Percentiles rank a stretch among this genome's conserved stretches.
phyloP scores from a whole-genome alignment of 2,888 invertebrate species.

The Thymelicus lineola region DNA sequence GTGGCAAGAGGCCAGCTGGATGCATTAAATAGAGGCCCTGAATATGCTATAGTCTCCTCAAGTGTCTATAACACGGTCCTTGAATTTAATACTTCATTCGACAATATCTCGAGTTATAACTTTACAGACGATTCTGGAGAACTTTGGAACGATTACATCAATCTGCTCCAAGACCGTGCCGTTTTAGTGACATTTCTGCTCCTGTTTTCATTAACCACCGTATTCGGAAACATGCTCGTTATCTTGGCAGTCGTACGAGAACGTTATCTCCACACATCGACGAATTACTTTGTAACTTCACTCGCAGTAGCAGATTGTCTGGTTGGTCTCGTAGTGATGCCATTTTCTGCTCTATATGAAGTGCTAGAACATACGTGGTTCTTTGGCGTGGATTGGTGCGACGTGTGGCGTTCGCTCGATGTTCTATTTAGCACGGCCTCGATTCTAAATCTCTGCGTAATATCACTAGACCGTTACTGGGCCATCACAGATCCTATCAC shows the following conservation, averaged over 20 bases:
- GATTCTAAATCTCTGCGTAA: slow-evolving; percentile 98
- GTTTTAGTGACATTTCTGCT: slow-evolving; percentile 92
- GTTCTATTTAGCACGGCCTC: slow-evolving; percentile 99
- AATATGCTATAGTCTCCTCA: slow-evolving; percentile 61
- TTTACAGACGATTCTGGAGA: slow-evolving; percentile 60
- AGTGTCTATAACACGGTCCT: slow-evolving; percentile 61
- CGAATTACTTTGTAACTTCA: slow-evolving; percentile 98
- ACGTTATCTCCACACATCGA: slow-evolving; percentile 97
- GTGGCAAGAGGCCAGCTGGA: slow-evolving; percentile 79
- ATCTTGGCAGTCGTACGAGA: slow-evolving; percentile 97
- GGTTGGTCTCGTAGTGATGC: slow-evolving; percentile 99
- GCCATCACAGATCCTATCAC: slow-evolving; percentile 99
- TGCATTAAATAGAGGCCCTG: slow-evolving; percentile 64
- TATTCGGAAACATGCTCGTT: slow-evolving; percentile 97
- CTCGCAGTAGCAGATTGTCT: slow-evolving; percentile 98
- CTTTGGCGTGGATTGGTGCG: slow-evolving; percentile 98
- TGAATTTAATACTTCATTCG: slow-evolving; percentile 69
- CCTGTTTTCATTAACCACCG: slow-evolving; percentile 95
- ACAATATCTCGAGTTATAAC: slow-evolving; percentile 64
- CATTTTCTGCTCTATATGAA: slow-evolving; percentile 96
- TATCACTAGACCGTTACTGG: slow-evolving; percentile 98
- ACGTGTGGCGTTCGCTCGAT: slow-evolving; percentile 98
- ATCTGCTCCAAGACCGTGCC: slow-evolving; percentile 87
- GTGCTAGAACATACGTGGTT: slow-evolving; percentile 96
- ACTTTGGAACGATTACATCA: slow-evolving; percentile 77